Evolutionary conservation across 2,113 vertebrate genomes (phyloP).

Genomic region (cattle (Bos taurus)): ARS-UCD2.0 NC_037328.1:151052001-151052500

Average conservation of each 20-base stretch:
- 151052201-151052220: neutral
- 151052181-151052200: neutral
- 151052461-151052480: neutral
- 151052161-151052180: neutral
- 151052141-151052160: neutral
- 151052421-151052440: fast-evolving
- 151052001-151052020: neutral
- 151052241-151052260: neutral
- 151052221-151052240: neutral
- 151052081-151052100: neutral
- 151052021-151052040: neutral
- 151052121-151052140: neutral
- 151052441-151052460: neutral
- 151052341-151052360: fast-evolving
- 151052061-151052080: neutral
- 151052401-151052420: neutral
- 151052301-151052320: neutral
- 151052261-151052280: neutral
- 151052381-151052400: neutral
- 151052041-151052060: neutral
- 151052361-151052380: neutral
- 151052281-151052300: neutral
- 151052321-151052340: neutral
- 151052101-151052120: neutral
- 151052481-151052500: neutral